Conservation (phyloP, 2,888 invertebrate species). For the Aphidius colemani region DNA sequence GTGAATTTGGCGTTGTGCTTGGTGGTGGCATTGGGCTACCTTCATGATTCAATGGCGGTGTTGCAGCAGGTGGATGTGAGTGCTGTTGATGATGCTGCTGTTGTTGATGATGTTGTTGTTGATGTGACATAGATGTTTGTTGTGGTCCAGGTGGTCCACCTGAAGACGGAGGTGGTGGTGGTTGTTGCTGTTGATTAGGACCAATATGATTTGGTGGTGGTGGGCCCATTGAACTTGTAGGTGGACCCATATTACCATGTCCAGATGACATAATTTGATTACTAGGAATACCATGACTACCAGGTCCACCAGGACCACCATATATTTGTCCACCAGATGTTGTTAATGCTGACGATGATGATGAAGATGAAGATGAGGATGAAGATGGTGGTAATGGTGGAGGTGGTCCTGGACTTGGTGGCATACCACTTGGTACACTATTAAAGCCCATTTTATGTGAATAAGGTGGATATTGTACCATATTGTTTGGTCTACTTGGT, state of each 20-base stretch:
- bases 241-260: constrained; percentile 67
- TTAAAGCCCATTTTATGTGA: constrained; percentile 71
- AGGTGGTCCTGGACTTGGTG: constrained; percentile 67
- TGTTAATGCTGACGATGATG: too few species aligned
- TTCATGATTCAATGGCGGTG: constrained; percentile 55
- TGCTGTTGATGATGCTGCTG: constrained; percentile 28
- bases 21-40: constrained; percentile 64
- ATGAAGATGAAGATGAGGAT: not conserved
- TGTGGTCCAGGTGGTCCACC: constrained; percentile 32
- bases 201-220: constrained; percentile 64
- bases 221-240: constrained; percentile 68
- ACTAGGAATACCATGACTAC: constrained; percentile 55
- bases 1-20: constrained; percentile 63
- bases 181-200: constrained; percentile 43
- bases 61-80: constrained; percentile 51
- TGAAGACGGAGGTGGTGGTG: constrained; percentile 30
- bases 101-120: constrained; percentile 47
- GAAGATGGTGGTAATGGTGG: constrained; percentile 11
- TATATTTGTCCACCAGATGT: constrained; percentile 54
- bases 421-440: constrained; percentile 62
- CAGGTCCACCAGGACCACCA: constrained; percentile 61
- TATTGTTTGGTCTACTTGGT: constrained; percentile 54
- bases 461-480: constrained; percentile 58
- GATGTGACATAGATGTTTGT: constrained; percentile 44
- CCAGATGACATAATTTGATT: constrained; percentile 50